A percentile compares a stretch with the other conserved stretches of the same genome.
phyloP scores from a whole-genome alignment of 2,113 vertebrate genomes.

The Passer montanus region DNA sequence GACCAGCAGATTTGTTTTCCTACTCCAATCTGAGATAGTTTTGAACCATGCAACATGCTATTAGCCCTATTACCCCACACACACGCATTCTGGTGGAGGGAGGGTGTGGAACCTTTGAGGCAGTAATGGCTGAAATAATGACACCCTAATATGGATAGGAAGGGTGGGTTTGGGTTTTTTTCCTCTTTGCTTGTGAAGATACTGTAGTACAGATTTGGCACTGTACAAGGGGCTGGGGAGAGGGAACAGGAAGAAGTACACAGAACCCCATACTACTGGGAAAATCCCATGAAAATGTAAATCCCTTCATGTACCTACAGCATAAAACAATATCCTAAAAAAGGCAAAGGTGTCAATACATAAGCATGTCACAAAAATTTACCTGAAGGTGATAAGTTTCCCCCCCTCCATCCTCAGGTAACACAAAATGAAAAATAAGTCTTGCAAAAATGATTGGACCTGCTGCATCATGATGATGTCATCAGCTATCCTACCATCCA shows the following conservation, averaged over 20 bases:
- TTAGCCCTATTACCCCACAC: neutral
- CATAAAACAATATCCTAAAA: neutral
- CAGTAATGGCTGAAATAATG: neutral
- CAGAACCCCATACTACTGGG: rapidly evolving
- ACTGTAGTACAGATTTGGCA: neutral
- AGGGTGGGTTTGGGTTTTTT: rapidly evolving
- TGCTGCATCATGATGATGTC: neutral
- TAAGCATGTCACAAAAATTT: neutral
- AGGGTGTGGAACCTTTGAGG: neutral
- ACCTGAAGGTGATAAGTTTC: neutral
- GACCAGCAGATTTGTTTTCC: neutral
- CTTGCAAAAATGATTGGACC: neutral
- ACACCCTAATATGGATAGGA: neutral
- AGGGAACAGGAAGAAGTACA: neutral
- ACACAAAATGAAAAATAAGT: neutral
- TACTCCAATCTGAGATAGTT: neutral
- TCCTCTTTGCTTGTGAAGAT: neutral
- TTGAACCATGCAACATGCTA: neutral
- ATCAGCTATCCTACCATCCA: neutral
- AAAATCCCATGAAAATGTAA: neutral
- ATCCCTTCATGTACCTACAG: rapidly evolving
- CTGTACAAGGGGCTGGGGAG: rapidly evolving
- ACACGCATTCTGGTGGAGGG: neutral
- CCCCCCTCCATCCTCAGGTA: neutral
- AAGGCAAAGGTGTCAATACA: neutral